These are phyloP conservation scores for Aleiodes alternator DNA, from an alignment of 2,888 invertebrate species.

Conservation along the genomic window DNA sequence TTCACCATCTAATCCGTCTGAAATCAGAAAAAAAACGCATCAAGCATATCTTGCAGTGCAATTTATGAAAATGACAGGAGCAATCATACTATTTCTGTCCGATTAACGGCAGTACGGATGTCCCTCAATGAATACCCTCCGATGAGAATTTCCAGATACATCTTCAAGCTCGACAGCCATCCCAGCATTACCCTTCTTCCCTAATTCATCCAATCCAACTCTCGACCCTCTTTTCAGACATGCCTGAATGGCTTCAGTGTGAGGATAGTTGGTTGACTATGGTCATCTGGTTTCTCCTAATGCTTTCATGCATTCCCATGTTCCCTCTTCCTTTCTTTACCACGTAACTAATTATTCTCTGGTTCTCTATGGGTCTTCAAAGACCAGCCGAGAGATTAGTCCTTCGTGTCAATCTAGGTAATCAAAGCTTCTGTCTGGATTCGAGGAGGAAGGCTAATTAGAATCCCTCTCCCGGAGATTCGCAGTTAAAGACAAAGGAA, in stretches of 20 bases:
- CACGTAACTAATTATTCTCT: conserved; percentile 32
- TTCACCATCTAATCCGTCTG: no score
- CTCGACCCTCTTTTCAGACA: conserved; percentile 17
- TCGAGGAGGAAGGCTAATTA: not conserved
- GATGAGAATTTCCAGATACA: conserved; percentile 39
- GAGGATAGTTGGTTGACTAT: conserved; percentile 21
- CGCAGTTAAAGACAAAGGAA: no score
- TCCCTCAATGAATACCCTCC: conserved; percentile 29
- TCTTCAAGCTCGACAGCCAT: conserved; percentile 20
- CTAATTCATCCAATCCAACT: conserved; percentile 22
- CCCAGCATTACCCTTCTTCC: conserved; percentile 7
- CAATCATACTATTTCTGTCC: not conserved
- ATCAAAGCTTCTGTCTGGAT: conserved; percentile 27
- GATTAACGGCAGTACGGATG: conserved; percentile 1
- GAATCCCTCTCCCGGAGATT: no score
- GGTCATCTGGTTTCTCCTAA: conserved; percentile 59
- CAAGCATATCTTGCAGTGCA: not conserved
- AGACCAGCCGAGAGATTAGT: conserved; percentile 18
- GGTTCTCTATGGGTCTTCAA: conserved; percentile 14
- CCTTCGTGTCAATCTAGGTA: conserved; percentile 21
- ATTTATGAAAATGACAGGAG: conserved; percentile 2
- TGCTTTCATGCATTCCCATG: conserved; percentile 50
- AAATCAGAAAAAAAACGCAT: no score
- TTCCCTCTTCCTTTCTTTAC: conserved; percentile 17
- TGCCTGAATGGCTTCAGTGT: conserved; percentile 1